These are phyloP conservation scores for Alviniconcha marisindica DNA, from an alignment of 1,140 invertebrate genomes.

Conservation along the genomic window DNA sequence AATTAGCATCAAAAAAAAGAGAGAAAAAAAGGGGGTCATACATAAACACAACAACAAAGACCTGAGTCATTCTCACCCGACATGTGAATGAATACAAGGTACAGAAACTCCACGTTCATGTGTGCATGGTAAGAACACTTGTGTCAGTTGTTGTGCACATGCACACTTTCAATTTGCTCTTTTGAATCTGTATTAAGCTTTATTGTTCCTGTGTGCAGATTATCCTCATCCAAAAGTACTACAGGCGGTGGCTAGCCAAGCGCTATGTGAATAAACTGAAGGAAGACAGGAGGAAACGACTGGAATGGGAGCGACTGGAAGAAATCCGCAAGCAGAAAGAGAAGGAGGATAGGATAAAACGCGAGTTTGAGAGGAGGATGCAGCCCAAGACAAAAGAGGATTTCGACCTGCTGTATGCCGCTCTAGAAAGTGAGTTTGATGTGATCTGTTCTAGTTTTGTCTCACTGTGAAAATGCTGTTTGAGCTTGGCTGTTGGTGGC, in stretches of 20 bases:
- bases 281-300: slow-evolving; percentile 66
- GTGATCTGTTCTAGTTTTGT: not conserved
- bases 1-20: too few relatives aligned
- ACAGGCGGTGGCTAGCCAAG: slow-evolving; percentile 67
- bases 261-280: slow-evolving; percentile 66
- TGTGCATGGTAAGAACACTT: too few relatives aligned
- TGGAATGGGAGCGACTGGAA: slow-evolving; percentile 73
- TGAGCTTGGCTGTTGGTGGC: not conserved
- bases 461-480: not conserved
- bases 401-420: slow-evolving; percentile 76
- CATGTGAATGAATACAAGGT: too few relatives aligned
- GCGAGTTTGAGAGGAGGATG: slow-evolving; percentile 75
- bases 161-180: too few relatives aligned
- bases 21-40: too few relatives aligned
- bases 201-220: slow-evolving; percentile 61
- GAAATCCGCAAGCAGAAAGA: slow-evolving; percentile 73
- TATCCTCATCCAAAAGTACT: slow-evolving; percentile 68
- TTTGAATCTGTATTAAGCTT: too few relatives aligned
- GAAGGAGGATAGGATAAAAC: slow-evolving; percentile 74
- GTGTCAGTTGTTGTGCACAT: too few relatives aligned
- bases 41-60: too few relatives aligned
- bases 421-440: slow-evolving; percentile 74
- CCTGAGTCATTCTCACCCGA: too few relatives aligned
- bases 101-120: too few relatives aligned
- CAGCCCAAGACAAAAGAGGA: slow-evolving; percentile 76